Evolutionary conservation across 1,140 invertebrate species (phyloP).

Genomic region (Drosophila micromelanica): DNA sequence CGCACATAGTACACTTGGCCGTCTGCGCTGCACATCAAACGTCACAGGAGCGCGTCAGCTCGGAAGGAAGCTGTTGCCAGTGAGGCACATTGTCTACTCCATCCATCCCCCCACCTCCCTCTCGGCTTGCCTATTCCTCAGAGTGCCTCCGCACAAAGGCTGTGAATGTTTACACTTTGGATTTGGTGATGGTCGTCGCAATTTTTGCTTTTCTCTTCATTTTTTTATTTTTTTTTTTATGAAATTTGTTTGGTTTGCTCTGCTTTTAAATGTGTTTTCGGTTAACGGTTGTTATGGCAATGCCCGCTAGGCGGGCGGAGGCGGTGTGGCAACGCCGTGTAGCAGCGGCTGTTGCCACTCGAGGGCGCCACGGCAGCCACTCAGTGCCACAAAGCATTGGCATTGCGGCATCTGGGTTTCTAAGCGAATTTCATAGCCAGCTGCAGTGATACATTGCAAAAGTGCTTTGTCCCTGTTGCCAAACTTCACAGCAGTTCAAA

Average conservation of each 20-base stretch:
- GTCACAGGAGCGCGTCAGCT: conserved; percentile 60
- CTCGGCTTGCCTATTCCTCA: conserved; percentile 24
- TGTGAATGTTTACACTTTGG: conserved; percentile 82
- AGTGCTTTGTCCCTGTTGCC: neutral
- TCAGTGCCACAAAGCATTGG: neutral
- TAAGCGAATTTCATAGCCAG: conserved; percentile 28
- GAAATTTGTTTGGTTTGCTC: conserved; percentile 49
- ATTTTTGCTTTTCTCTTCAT: conserved; percentile 34
- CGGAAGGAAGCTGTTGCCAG: conserved; percentile 77
- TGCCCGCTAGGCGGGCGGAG: too few species aligned
- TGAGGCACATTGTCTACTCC: conserved; percentile 33
- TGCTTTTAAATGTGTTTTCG: conserved; percentile 72
- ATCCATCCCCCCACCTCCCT: neutral
- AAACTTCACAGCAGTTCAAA: too few species aligned
- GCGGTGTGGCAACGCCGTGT: conserved; percentile 42
- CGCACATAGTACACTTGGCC: conserved; percentile 1
- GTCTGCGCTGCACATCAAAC: conserved; percentile 71
- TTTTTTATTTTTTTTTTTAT: conserved; percentile 37
- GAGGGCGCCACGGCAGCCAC: neutral
- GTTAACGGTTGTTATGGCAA: conserved; percentile 79
- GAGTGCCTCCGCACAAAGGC: conserved; percentile 54
- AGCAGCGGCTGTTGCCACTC: conserved; percentile 66
- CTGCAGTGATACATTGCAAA: conserved; percentile 20
- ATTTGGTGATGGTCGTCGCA: conserved; percentile 70
- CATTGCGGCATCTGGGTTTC: conserved; percentile 19